Evolutionary conservation across 2,797 vertebrate genomes (phyloP).

Genomic region (Potorous gilbertii): DNA sequence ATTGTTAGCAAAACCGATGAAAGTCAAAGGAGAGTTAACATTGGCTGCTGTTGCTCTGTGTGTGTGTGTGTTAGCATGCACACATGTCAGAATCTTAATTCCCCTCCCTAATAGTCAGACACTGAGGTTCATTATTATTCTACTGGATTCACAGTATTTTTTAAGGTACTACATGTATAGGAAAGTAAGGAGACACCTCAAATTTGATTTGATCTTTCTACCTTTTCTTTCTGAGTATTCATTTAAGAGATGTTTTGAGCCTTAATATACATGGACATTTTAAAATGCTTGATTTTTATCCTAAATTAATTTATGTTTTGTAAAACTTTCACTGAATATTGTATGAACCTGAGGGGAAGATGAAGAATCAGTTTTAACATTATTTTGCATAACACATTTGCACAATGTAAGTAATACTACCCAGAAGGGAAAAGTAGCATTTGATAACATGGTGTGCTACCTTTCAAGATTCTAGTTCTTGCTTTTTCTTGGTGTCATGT

Average conservation of each 20-base stretch:
- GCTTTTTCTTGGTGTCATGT: constrained; percentile 54
- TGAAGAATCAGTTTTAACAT: constrained; percentile 79
- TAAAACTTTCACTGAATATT: constrained; percentile 79
- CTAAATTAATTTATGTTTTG: constrained; percentile 80
- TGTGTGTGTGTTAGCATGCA: neutral
- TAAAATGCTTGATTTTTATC: constrained; percentile 78
- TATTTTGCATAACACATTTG: constrained; percentile 83
- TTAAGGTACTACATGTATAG: neutral
- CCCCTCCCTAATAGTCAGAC: constrained; percentile 12
- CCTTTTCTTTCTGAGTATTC: constrained; percentile 31
- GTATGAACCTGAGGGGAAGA: constrained; percentile 80
- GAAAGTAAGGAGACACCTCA: constrained; percentile 50
- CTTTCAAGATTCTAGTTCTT: constrained; percentile 65
- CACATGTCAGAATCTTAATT: constrained; percentile 10
- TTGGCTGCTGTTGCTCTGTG: neutral
- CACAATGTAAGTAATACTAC: constrained; percentile 78
- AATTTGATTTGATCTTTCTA: neutral
- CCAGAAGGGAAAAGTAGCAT: constrained; percentile 78
- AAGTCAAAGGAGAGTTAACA: neutral
- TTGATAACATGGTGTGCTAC: constrained; percentile 67
- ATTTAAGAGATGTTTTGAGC: constrained; percentile 59
- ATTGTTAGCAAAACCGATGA: constrained; percentile 21
- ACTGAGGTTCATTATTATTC: constrained; percentile 38
- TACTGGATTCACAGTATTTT: neutral
- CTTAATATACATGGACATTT: constrained; percentile 55